These are phyloP conservation scores for Thera obeliscata DNA, from an alignment of 2,888 invertebrate species.

Conservation along the genomic window DNA sequence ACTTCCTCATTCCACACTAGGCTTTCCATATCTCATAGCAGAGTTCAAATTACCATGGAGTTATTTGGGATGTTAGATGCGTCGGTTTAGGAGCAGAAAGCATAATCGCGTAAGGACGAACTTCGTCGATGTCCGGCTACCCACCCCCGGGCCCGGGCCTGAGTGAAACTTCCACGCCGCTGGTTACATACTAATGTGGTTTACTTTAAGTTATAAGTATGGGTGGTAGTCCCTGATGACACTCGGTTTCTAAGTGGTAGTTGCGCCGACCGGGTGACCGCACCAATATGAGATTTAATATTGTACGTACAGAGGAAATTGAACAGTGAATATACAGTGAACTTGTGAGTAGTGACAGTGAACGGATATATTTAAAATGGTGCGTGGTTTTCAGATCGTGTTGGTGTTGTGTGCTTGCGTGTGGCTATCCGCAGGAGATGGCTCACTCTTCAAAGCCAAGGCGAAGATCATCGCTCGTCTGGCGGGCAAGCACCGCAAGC, in stretches of 20 bases:
- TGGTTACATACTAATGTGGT: constrained; percentile 72
- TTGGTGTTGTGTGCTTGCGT: constrained; percentile 67
- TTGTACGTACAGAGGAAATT: constrained; percentile 64
- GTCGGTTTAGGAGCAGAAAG: constrained; percentile 68
- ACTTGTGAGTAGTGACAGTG: constrained; percentile 46
- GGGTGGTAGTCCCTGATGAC: constrained; percentile 58
- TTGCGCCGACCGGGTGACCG: constrained; percentile 69
- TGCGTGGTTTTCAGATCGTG: constrained; percentile 74
- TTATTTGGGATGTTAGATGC: constrained; percentile 51
- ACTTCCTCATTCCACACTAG: constrained; percentile 34
- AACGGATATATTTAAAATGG: constrained; percentile 48
- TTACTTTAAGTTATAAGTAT: constrained; percentile 78
- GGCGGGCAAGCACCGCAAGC: constrained; percentile 68
- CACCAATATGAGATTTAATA: constrained; percentile 64
- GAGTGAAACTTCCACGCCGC: constrained; percentile 70
- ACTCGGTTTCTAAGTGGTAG: constrained; percentile 62
- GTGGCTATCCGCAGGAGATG: constrained; percentile 61
- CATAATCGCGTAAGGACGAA: constrained; percentile 67
- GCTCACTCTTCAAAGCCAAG: constrained; percentile 66
- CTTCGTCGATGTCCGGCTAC: constrained; percentile 67
- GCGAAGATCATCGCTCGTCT: constrained; percentile 62
- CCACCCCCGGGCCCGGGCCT: constrained; percentile 36
- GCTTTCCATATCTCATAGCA: constrained; percentile 45
- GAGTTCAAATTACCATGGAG: constrained; percentile 42
- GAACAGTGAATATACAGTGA: constrained; percentile 43